Base-by-base conservation (phyloP, 2,113 vertebrate species). In the Pluvianellus socialis region DNA sequence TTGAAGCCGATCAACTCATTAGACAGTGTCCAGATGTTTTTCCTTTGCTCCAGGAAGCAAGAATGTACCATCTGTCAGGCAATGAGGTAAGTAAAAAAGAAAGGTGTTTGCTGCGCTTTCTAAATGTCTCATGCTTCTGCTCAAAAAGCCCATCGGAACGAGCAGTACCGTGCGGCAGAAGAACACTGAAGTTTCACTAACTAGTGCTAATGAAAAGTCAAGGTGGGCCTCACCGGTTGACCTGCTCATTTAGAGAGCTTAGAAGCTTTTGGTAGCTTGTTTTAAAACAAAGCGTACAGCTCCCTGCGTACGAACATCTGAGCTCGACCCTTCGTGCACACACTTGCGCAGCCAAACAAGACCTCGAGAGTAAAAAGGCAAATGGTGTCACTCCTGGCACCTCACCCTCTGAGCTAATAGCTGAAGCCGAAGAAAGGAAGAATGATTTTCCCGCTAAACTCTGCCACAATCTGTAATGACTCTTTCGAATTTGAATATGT, bases 61-160 rank as follows among this genome's bases (percentile, higher is more conserved):
- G 99, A 52, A 98, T 97, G 96, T 99, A 99, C 95, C 99, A 99
- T 93, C 98, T 99, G 67, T 99, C 99, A 9, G 99, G 99, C 82
- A 99, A 98, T 42, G 99, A 99, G 99, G 99, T 99, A 63, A 97
- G 98, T 94, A 13, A 87, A 94, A 81, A 42, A 28, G n/a, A 55
- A 86, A 71, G n/a, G 23, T 33, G 12, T 77, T 62, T 49, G 83
- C 49, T 23, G 8, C 35, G 75, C 52, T 88, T 80, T 66, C 53
- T 82, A 70, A 82, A 87, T 21, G 45, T 56, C 75, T 92, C 40
- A n/a, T 44, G 38, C 6, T 89, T 92, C 92, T 56, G 73, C 53
- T 89, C 42, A 61, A 73, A 91, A 89, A 67, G 65, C 1, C 1
- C 49, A 42, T 61, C 8, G 2, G 71, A 91, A 86, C n/a, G 38